phyloP scores from a whole-genome alignment of 2,888 invertebrate genomes.

The Platycheirus rosarum region DNA sequence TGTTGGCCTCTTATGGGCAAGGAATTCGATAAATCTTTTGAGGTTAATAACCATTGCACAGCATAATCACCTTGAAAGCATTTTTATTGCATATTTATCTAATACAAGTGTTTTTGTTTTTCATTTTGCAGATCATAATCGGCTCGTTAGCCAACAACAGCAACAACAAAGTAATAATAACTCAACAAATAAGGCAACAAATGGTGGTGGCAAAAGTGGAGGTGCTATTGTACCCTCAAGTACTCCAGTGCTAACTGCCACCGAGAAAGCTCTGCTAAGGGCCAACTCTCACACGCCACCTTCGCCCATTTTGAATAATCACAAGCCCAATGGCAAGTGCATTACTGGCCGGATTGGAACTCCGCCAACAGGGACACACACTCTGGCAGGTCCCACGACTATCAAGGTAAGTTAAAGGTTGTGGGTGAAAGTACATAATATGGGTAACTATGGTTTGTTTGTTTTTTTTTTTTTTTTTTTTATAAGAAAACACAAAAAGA shows the following conservation, averaged over 20 bases:
- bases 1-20: slow-evolving; percentile 42
- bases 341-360: slow-evolving; percentile 66
- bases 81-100: slow-evolving; percentile 46
- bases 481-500: slow-evolving; percentile 69
- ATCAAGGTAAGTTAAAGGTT: slow-evolving; percentile 49
- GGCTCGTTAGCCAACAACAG: slow-evolving; percentile 74
- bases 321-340: slow-evolving; percentile 69
- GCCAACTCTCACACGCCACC: slow-evolving; percentile 62
- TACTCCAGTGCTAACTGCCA: slow-evolving; percentile 62
- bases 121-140: slow-evolving; percentile 75
- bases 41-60: slow-evolving; percentile 54
- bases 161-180: slow-evolving; percentile 59
- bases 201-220: slow-evolving; percentile 47
- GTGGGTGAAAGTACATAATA: not conserved
- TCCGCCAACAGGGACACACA: slow-evolving; percentile 62
- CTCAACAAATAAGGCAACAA: slow-evolving; percentile 44
- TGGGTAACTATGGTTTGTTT: not conserved
- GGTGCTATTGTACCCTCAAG: slow-evolving; percentile 50
- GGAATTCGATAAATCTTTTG: slow-evolving; percentile 42
- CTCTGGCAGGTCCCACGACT: slow-evolving; percentile 54
- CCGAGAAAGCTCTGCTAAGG: slow-evolving; percentile 55
- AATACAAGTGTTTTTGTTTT: slow-evolving; percentile 47
- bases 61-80: slow-evolving; percentile 18
- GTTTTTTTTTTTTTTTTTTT: slow-evolving; percentile 14
- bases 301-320: slow-evolving; percentile 60